These are phyloP conservation scores for Zoanthus sociatus DNA, from an alignment of 92 coral and sea anemone species.

Conservation along the genomic window DNA sequence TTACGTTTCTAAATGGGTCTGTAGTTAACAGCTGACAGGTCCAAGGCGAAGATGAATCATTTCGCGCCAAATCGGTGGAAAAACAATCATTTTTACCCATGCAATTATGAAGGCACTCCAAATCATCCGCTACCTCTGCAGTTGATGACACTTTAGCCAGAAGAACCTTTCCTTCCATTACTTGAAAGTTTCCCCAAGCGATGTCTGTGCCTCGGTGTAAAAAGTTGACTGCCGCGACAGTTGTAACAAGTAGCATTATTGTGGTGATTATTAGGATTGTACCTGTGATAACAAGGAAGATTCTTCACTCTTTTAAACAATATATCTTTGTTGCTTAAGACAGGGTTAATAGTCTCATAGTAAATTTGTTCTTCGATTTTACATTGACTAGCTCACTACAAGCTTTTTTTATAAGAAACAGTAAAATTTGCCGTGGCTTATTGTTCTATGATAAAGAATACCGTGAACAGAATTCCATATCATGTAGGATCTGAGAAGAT, in stretches of 20 bases:
- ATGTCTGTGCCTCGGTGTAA: neutral
- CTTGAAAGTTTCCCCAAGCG: constrained; percentile 7
- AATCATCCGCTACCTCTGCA: neutral
- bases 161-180: neutral
- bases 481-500: too few relatives aligned
- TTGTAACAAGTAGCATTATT: neutral
- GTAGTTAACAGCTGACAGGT: constrained; percentile 9
- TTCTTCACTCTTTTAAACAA: too few relatives aligned
- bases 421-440: too few relatives aligned
- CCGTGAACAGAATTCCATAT: too few relatives aligned
- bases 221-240: neutral
- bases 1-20: constrained; percentile 13
- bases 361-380: too few relatives aligned
- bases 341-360: too few relatives aligned
- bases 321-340: too few relatives aligned
- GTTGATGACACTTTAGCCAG: neutral
- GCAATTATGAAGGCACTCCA: constrained; percentile 27
- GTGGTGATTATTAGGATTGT: neutral
- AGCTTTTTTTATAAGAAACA: too few relatives aligned
- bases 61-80: constrained; percentile 30
- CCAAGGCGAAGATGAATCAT: neutral
- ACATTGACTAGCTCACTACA: too few relatives aligned
- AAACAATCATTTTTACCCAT: constrained; percentile 24
- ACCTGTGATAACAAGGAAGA: neutral
- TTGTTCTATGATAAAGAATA: too few relatives aligned